Percentiles rank a stretch among this genome's conserved stretches.
These are phyloP conservation scores for Platalea minor DNA, from an alignment of 2,797 vertebrate species.

Conservation along the genomic window DNA sequence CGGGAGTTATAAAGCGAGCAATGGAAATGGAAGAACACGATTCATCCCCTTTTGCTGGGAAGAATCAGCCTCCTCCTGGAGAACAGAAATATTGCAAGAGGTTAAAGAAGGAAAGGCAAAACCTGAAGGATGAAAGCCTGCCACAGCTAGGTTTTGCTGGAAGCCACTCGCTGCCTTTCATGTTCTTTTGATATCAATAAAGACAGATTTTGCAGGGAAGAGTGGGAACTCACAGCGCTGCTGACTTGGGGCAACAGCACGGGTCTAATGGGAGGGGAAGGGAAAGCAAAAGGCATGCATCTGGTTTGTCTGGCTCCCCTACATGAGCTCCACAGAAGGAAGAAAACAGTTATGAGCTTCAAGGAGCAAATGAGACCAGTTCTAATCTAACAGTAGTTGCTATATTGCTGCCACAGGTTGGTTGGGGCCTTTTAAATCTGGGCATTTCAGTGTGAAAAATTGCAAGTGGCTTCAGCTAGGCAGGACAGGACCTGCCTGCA, in stretches of 20 bases:
- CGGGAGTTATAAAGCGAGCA: not conserved
- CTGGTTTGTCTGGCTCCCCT: not conserved
- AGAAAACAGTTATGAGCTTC: not conserved
- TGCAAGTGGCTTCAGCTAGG: not conserved
- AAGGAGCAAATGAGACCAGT: not conserved
- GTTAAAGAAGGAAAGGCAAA: not conserved
- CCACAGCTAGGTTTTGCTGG: not conserved
- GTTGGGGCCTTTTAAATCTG: not conserved
- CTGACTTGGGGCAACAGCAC: not conserved
- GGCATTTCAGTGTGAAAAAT: not conserved
- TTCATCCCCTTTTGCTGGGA: not conserved
- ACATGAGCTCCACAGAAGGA: not conserved
- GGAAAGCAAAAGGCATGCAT: not conserved
- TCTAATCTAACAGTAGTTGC: not conserved
- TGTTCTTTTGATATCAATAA: not conserved
- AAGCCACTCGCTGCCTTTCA: not conserved
- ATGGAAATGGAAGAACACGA: not conserved
- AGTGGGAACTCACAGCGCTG: not conserved
- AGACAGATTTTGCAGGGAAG: not conserved
- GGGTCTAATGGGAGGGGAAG: not conserved
- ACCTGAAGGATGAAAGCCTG: not conserved
- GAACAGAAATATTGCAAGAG: conserved; percentile 4
- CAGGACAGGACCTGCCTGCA: not conserved
- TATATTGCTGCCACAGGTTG: not conserved
- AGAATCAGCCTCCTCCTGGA: conserved; percentile 49